A percentile compares a stretch with the other conserved stretches of the same genome.
Conservation (phyloP, 2,797 vertebrate genomes). For the Silurus lanzhouensis region DNA sequence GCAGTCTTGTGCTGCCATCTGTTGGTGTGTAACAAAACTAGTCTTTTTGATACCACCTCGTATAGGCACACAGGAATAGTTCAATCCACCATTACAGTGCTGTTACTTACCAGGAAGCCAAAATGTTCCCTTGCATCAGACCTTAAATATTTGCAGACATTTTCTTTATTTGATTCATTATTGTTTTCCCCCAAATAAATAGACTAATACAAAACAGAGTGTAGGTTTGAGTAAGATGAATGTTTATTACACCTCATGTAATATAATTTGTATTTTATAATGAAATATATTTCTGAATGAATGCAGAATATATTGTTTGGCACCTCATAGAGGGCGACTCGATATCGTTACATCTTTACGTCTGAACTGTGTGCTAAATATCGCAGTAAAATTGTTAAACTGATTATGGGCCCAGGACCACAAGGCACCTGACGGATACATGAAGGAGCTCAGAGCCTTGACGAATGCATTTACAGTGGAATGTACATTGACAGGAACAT, state of each 20-base stretch:
- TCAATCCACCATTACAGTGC: not conserved
- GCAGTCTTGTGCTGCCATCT: too few species aligned
- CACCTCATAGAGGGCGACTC: not conserved
- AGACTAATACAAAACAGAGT: not conserved
- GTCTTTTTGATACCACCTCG: too few species aligned
- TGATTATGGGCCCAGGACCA: not conserved
- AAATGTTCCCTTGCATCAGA: slow-evolving; percentile 2
- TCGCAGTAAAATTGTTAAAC: not conserved
- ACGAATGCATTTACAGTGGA: not conserved
- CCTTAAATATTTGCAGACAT: not conserved
- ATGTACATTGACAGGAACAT: not conserved
- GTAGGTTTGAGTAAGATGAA: not conserved
- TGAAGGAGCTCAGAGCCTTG: not conserved
- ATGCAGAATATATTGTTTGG: not conserved
- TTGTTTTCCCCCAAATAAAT: not conserved
- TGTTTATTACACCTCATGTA: not conserved
- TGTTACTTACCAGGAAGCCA: not conserved
- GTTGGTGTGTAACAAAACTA: too few species aligned
- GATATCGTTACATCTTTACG: not conserved
- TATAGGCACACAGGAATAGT: not conserved
- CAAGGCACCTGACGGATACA: not conserved
- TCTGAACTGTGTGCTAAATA: not conserved
- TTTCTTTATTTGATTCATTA: not conserved
- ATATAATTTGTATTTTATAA: not conserved
- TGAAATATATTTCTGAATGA: not conserved